phyloP scores from a whole-genome alignment of 2,113 vertebrate genomes.

The Amazona guildingii region DNA sequence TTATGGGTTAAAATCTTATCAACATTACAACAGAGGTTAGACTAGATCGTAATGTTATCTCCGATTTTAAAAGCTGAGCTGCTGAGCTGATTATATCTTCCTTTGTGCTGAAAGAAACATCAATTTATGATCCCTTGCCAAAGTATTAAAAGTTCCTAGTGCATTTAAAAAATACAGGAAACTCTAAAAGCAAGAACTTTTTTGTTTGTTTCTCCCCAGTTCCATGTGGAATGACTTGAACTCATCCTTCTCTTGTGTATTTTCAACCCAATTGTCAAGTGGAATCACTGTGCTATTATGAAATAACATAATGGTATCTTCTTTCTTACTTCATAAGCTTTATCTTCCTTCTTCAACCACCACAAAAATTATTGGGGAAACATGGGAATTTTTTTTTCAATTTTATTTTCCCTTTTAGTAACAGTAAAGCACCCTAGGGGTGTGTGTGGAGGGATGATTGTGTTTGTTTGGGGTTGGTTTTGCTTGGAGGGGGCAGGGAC shows the following conservation, averaged over 20 bases:
- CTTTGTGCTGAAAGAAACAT: neutral
- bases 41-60: neutral
- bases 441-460: fast-evolving
- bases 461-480: neutral
- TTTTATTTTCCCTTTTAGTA: neutral
- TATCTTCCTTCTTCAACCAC: neutral
- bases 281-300: neutral
- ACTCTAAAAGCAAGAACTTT: neutral
- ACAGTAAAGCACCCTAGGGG: neutral
- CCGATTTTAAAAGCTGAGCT: neutral
- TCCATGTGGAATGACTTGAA: neutral
- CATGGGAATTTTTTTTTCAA: fast-evolving
- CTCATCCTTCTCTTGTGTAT: neutral
- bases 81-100: neutral
- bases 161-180: neutral
- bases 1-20: neutral
- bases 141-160: neutral
- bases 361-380: neutral
- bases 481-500: neutral
- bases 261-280: neutral
- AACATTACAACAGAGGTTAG: neutral
- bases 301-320: neutral
- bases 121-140: neutral
- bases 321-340: neutral
- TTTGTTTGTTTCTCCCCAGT: neutral